Base-by-base conservation (phyloP, 2,113 vertebrate genomes). In the Oenanthe oenanthe region DNA sequence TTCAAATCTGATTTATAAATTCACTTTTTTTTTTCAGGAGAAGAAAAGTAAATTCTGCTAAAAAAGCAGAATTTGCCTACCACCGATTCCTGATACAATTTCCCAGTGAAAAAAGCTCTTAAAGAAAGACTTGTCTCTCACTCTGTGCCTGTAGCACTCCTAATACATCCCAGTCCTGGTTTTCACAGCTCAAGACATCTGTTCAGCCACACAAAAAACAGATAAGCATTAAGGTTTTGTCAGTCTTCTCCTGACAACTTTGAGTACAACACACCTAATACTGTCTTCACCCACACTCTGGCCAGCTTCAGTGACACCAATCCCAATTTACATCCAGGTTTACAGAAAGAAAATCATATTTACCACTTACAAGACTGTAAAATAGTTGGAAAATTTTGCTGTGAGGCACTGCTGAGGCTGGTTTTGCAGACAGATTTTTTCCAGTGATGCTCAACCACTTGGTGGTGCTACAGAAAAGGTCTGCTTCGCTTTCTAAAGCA, bases 391-490 rank as follows among this genome's bases (percentile, higher is more conserved):
- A 81, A 82, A 50, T 3, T 6, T 53, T 89, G 70, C 66, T 72
- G 78, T 25, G 62, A 53, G 66, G 58, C 65, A 13, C 45, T 36
- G 31, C 77, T 87, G 47, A 13, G 16, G 60, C 28, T 67, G 24
- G 8, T 32, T 91, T 45, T 63, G 43, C 85, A 56, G 68, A n/a
- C 4, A 50, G 20, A 13, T 57, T 60, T 87, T 80, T 85, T 17
- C 54, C 60, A 21, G 34, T 15, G 61, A 45, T 34, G 50, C 28
- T 95, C n/a, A 65, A 1, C 95, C 97, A 85, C 95, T 81, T 93
- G 96, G 96, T 96, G 96, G 95, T 95, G 96, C 96, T 96, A 56
- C 56, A 93, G 92, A 82, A 91, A 93, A 15, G 32, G 3, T 65
- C 58, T 90, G 32, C 56, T 67, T 54, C 0, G 0, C 34, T 71